Evolutionary conservation across 2,888 invertebrate species (phyloP).

Genomic region (Synergus japonicus): DNA sequence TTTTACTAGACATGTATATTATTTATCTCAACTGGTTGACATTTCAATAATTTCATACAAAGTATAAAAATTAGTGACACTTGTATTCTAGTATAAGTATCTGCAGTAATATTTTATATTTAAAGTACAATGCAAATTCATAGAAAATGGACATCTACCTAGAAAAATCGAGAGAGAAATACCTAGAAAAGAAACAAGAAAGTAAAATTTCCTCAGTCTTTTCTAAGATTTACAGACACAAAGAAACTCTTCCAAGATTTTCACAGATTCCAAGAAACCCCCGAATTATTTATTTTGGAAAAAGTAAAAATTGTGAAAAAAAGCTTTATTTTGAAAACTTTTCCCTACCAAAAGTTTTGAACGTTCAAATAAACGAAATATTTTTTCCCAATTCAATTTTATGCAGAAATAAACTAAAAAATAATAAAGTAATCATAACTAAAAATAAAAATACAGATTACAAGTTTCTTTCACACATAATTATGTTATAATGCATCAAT

Average conservation of each 20-base stretch:
- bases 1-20: neutral
- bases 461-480: too few species aligned
- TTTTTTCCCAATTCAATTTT: too few species aligned
- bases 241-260: neutral
- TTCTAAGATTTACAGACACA: conserved; percentile 1
- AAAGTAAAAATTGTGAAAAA: too few species aligned
- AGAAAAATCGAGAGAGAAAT: neutral
- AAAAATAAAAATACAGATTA: too few species aligned
- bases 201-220: neutral
- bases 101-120: neutral
- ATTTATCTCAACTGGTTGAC: neutral
- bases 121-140: neutral
- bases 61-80: neutral
- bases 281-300: too few species aligned
- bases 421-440: too few species aligned
- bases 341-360: too few species aligned
- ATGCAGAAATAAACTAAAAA: too few species aligned
- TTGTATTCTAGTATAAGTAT: neutral
- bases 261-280: neutral
- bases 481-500: too few species aligned
- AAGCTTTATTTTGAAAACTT: too few species aligned
- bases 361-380: too few species aligned
- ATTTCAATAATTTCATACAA: too few species aligned
- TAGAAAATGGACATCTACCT: neutral
- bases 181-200: neutral